Percentiles rank a stretch among this genome's conserved stretches.
Conservation (phyloP, 2,797 vertebrate genomes). For the Enteromius mattozi region DNA sequence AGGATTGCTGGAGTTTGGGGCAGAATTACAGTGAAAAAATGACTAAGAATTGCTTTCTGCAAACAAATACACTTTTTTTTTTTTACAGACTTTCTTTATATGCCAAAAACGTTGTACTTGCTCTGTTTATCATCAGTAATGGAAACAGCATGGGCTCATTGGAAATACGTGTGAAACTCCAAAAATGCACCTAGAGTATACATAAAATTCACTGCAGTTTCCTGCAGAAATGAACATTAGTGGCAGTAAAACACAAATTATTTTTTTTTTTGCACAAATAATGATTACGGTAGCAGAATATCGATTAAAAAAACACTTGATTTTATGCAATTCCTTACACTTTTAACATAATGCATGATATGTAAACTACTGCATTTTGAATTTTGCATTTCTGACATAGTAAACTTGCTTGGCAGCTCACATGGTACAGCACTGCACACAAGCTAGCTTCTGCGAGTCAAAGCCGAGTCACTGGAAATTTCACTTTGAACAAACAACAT, state of each 20-base stretch:
- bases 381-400: background rate
- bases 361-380: background rate
- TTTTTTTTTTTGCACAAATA: background rate
- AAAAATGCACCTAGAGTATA: background rate
- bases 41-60: background rate
- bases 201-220: background rate
- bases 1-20: background rate
- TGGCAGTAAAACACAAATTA: background rate
- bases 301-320: background rate
- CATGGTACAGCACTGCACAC: background rate
- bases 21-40: background rate
- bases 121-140: background rate
- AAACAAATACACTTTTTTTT: background rate
- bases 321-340: background rate
- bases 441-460: background rate
- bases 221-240: background rate
- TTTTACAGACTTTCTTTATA: background rate
- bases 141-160: background rate
- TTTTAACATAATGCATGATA: background rate
- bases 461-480: background rate
- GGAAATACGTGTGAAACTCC: background rate
- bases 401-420: slow-evolving; percentile 3
- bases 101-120: background rate
- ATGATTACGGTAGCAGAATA: background rate
- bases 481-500: background rate